Evolutionary conservation across 2,888 invertebrate genomes (phyloP), one percentile per base, ranked within the genome.

Genomic region (Agrotis segetum): DNA sequence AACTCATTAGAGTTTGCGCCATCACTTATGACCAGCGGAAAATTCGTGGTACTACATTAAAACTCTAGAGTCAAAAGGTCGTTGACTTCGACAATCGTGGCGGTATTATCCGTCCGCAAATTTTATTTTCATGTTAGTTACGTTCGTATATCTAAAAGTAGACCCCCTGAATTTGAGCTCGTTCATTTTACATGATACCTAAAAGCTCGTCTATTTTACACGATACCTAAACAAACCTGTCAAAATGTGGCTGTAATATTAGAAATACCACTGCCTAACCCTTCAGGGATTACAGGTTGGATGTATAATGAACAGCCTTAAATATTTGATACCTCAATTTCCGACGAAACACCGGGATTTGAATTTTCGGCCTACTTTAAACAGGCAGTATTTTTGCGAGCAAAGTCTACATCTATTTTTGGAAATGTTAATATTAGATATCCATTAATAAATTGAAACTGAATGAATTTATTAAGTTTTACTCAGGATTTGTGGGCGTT

Each of bases 271-370:
- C n/a, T 34, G 34, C 2, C 13, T 34, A 6, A n/a, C 6, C 17
- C 34, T 56, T 14, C 14, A 6, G 14, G 56, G n/a, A 34, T 56
- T 34, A 6, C 56, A n/a, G 24, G 17, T n/a, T 17, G 11, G 40
- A 5, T 53, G 53, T 34, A 5, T 34, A 5, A 71, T 56, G 49
- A 75, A 66, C 46, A 60, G 40, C 29, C 59, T 19, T 84, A 47
- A 53, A 78, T 78, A 50, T 78, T 58, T 75, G 46, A 70, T 71
- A 62, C 24, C 47, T 59, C 21, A 77, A 71, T 81, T 74, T 81
- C 74, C 74, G 40, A 47, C 46, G 13, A 46, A 46, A 24, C n/a
- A 47, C 21, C 17, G n/a, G 11, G 2, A 19, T 55, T 63, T 60
- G 40, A 74, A 61, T 70, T 50, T 61, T 61, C 55, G 61, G 70